Base-by-base conservation (phyloP, 2,888 invertebrate genomes). In the Cancer borealis region DNA sequence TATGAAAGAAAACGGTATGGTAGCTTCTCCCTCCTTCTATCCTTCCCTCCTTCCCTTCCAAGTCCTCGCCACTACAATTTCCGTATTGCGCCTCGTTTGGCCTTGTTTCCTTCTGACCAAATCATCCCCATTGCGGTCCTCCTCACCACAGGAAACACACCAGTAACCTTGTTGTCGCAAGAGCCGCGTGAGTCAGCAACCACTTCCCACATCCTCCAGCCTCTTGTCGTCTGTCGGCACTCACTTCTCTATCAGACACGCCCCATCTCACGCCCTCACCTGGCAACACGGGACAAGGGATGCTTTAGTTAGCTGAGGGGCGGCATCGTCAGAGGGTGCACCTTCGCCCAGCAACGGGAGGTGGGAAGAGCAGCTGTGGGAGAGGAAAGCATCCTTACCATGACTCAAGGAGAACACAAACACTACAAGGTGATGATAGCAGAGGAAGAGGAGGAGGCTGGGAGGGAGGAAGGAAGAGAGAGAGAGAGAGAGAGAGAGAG, bases 291-390 rank as follows among this genome's bases (percentile, higher is more conserved):
- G 66, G 66, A 66, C 79, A 79, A 79, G 30, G 79, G 79, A 6
- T 14, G 79, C 26, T 30, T 79, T 30, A 10, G 14, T 30, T n/a
- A 21, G 39, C 1, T 39, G 39, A 21, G 54, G n/a, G 73, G 73
- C 73, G 73, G 73, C 26, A 26, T 26, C 73, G n/a, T 73, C n/a
- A 73, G 73, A 73, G 73, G 73, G 6, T 21, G 6, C 8, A 73
- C 79, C 79, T 21, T 79, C 79, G 30, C 79, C 79, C 79, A 79
- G 79, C 79, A 79, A 79, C 79, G 89, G 89, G 46, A 17, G 88
- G 21, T 45, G 45, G 39, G 49, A 54, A 21, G 79, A 30, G 79
- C 79, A 79, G 79, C 79, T 79, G 79, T 79, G 79, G 49, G 47
- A 47, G 88, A 26, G 79, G 30, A 30, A 30, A 79, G 79, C 30